Evolutionary conservation across 2,888 invertebrate species (phyloP).

Genomic region (Eurytoma adleriae): DNA sequence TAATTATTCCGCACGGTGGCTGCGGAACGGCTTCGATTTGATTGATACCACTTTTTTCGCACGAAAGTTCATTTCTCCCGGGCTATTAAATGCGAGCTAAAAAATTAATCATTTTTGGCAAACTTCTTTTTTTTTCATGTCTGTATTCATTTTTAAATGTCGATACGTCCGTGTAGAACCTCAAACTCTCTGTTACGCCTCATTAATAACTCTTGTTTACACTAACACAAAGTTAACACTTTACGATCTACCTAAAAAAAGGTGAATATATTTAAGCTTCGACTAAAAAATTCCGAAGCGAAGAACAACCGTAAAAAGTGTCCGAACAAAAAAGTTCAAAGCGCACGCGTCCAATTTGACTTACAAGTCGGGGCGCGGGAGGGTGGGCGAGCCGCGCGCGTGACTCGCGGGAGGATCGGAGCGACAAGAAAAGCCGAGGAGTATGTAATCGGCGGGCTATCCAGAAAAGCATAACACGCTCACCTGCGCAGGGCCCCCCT

Average conservation of each 20-base stretch:
- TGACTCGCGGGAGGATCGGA: neutral
- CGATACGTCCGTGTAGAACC: too few relatives aligned
- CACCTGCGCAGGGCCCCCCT: neutral
- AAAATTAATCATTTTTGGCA: too few relatives aligned
- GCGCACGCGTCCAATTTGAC: neutral
- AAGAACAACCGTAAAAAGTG: too few relatives aligned
- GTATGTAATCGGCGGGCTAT: neutral
- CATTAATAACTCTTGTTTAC: too few relatives aligned
- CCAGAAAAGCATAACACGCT: constrained; percentile 19
- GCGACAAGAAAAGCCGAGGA: neutral
- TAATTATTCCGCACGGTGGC: constrained; percentile 22
- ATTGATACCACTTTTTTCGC: neutral
- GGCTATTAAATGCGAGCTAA: too few relatives aligned
- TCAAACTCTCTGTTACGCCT: too few relatives aligned
- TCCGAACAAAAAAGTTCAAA: neutral
- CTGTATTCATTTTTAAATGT: neutral
- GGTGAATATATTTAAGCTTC: too few relatives aligned
- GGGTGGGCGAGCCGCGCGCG: neutral
- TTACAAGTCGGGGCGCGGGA: too few relatives aligned
- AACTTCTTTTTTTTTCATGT: neutral
- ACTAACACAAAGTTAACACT: too few relatives aligned
- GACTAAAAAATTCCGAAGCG: too few relatives aligned
- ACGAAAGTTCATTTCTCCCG: too few relatives aligned
- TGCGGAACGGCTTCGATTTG: neutral
- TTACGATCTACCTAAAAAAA: too few relatives aligned